Conservation (phyloP, 2,113 vertebrate genomes). For the Oreamnos americanus region DNA sequence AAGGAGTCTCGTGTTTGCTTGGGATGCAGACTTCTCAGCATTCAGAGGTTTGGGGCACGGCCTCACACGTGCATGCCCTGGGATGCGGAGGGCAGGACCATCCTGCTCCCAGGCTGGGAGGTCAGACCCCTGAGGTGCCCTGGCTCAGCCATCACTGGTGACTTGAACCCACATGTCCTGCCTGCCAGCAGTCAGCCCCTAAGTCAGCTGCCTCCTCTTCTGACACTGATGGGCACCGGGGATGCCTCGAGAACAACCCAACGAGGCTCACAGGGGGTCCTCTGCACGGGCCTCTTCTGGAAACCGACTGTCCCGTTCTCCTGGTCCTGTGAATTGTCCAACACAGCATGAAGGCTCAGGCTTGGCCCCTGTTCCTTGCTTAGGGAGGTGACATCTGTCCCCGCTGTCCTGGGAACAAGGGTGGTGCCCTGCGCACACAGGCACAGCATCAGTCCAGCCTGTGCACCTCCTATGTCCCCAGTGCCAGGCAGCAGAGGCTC, state of each 20-base stretch:
- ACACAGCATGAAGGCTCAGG: accelerated
- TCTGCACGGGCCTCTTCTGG: background rate
- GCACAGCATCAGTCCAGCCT: background rate
- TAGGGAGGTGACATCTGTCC: background rate
- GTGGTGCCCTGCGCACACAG: background rate
- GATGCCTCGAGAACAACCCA: background rate
- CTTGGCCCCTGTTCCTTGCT: background rate
- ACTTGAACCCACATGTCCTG: background rate
- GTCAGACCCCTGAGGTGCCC: background rate
- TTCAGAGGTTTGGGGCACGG: background rate
- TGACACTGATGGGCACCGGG: accelerated
- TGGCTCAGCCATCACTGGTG: background rate
- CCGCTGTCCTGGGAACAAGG: too few relatives aligned
- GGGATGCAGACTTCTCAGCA: background rate
- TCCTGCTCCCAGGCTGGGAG: background rate
- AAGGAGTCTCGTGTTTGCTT: background rate
- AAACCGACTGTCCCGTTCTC: accelerated
- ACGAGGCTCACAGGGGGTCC: background rate
- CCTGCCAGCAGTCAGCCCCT: background rate
- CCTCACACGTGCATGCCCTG: background rate
- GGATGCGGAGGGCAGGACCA: too few relatives aligned
- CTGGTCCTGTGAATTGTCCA: background rate
- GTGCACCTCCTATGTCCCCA: background rate
- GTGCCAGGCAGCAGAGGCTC: background rate
- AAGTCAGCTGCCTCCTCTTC: background rate